Conservation (phyloP, 1,140 invertebrate species). For the Danaus melanippus region DNA sequence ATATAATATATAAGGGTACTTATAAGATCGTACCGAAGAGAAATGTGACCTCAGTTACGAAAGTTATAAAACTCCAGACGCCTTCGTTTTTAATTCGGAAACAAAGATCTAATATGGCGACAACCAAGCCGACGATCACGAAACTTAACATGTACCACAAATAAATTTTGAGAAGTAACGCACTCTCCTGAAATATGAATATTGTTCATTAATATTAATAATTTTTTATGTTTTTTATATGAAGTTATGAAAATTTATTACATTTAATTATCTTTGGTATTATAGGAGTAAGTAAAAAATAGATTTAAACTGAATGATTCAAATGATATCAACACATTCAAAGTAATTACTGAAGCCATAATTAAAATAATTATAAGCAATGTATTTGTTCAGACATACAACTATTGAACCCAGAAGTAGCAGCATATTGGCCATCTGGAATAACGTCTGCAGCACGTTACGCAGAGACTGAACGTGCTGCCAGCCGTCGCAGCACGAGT, state of each 20-base stretch:
- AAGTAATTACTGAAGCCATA: too few relatives aligned
- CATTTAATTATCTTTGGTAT: too few relatives aligned
- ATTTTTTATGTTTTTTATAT: not conserved
- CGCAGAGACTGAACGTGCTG: slow-evolving; percentile 25
- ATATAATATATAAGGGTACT: slow-evolving; percentile 3
- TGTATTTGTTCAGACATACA: slow-evolving; percentile 26
- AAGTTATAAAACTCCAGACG: slow-evolving; percentile 21
- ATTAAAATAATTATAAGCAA: too few relatives aligned
- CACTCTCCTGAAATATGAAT: slow-evolving; percentile 33
- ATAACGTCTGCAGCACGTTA: slow-evolving; percentile 28
- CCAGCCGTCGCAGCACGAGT: slow-evolving; percentile 12
- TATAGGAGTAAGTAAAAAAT: too few relatives aligned
- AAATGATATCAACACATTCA: too few relatives aligned
- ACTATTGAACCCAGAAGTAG: slow-evolving; percentile 36
- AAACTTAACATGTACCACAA: slow-evolving; percentile 44
- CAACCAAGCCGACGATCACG: slow-evolving; percentile 35
- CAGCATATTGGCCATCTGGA: slow-evolving; percentile 44
- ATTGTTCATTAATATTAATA: not conserved
- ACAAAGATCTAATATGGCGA: slow-evolving; percentile 38
- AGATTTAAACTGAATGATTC: too few relatives aligned
- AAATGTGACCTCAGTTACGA: slow-evolving; percentile 39
- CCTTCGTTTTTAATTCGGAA: slow-evolving; percentile 21
- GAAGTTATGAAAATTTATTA: too few relatives aligned
- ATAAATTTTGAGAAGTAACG: slow-evolving; percentile 40
- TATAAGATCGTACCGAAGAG: slow-evolving; percentile 36